phyloP scores from a whole-genome alignment of 2,797 vertebrate species.

The Hydrocynus forskahlii region DNA sequence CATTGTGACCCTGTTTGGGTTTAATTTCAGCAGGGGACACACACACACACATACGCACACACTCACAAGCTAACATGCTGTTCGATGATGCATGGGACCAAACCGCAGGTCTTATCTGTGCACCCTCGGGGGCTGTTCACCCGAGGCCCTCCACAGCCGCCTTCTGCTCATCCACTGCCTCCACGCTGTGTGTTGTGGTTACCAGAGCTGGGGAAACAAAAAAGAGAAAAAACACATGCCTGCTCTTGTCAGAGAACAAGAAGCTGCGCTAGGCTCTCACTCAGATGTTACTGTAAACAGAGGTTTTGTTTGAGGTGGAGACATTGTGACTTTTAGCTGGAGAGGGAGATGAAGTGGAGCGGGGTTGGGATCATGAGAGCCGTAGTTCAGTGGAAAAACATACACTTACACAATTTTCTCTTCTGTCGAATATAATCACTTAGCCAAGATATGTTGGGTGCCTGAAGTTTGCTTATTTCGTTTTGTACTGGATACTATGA shows the following conservation, averaged over 20 bases:
- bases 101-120: constrained; percentile 48
- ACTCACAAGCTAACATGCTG: constrained; percentile 24
- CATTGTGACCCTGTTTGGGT: constrained; percentile 46
- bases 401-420: not conserved
- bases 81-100: constrained; percentile 32
- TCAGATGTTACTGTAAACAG: constrained; percentile 43
- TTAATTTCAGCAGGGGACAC: constrained; percentile 15
- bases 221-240: constrained; percentile 39
- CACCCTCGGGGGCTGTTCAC: constrained; percentile 45
- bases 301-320: constrained; percentile 38
- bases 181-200: constrained; percentile 58
- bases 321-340: constrained; percentile 34
- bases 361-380: not conserved
- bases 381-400: not conserved
- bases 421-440: not conserved
- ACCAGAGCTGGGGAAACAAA: constrained; percentile 21
- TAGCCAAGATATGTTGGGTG: not conserved
- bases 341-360: constrained; percentile 12
- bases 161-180: constrained; percentile 48
- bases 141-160: constrained; percentile 42
- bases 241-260: constrained; percentile 47
- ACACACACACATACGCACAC: not conserved
- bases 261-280: constrained; percentile 14
- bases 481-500: not conserved
- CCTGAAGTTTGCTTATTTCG: not conserved